A percentile compares a stretch with the other conserved stretches of the same genome.
These are phyloP conservation scores for Opisthocomus hoazin DNA, from an alignment of 2,113 vertebrate species.

Conservation along the genomic window DNA sequence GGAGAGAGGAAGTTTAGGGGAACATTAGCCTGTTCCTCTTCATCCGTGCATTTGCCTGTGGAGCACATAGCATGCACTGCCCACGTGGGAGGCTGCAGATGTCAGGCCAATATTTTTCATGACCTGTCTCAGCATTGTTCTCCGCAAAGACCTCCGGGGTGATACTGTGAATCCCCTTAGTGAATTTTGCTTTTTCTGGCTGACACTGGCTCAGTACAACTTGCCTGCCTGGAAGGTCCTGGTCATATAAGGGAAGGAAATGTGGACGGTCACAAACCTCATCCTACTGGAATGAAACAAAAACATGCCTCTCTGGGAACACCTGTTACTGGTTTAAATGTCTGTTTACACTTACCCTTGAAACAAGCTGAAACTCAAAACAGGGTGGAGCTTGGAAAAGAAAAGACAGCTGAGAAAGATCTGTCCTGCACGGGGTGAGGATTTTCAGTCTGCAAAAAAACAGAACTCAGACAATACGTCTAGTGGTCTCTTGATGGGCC, in stretches of 20 bases:
- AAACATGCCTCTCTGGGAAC: slow-evolving; percentile 48
- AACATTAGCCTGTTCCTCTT: not conserved
- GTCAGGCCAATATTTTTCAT: not conserved
- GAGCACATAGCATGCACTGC: not conserved
- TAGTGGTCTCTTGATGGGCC: not conserved
- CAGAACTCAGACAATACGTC: not conserved
- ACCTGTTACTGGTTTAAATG: slow-evolving; percentile 63
- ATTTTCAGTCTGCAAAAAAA: not conserved
- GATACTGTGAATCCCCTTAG: not conserved
- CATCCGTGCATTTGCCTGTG: not conserved
- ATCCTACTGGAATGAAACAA: slow-evolving; percentile 57
- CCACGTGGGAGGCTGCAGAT: not conserved
- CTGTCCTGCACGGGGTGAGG: not conserved
- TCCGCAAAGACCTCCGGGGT: not conserved
- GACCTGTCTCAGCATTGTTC: not conserved
- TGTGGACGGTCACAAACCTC: slow-evolving; percentile 20
- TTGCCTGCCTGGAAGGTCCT: slow-evolving; percentile 41
- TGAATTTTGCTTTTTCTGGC: slow-evolving; percentile 38
- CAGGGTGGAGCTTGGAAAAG: not conserved
- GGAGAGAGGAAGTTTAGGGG: not conserved
- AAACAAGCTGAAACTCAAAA: slow-evolving; percentile 27
- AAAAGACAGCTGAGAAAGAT: slow-evolving; percentile 57
- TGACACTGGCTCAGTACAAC: not conserved
- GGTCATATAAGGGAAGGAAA: slow-evolving; percentile 62
- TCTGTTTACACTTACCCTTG: slow-evolving; percentile 57